Evolutionary conservation across 2,797 vertebrate genomes (phyloP).

Genomic region (Limnodromus scolopaceus): DNA sequence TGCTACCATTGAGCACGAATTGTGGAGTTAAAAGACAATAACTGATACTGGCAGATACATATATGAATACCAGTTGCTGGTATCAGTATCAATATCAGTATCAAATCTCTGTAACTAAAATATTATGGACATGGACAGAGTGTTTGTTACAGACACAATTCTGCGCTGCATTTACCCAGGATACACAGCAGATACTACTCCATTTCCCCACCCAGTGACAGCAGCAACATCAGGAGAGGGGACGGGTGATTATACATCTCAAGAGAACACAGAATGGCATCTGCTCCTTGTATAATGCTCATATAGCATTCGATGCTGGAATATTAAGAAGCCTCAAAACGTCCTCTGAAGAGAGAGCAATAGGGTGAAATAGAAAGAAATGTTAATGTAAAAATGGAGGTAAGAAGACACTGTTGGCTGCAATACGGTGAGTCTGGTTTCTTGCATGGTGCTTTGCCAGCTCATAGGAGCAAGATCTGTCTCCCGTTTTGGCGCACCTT

Average conservation of each 20-base stretch:
- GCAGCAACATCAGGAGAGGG: not conserved
- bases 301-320: not conserved
- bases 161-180: not conserved
- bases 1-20: not conserved
- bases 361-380: not conserved
- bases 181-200: not conserved
- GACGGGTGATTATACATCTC: not conserved
- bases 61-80: not conserved
- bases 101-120: not conserved
- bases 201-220: not conserved
- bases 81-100: not conserved
- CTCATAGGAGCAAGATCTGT: not conserved
- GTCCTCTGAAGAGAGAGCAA: not conserved
- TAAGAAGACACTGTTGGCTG: not conserved
- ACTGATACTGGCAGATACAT: not conserved
- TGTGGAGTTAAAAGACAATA: not conserved
- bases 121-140: not conserved
- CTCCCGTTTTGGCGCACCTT: not conserved
- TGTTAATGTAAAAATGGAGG: not conserved
- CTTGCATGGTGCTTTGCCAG: not conserved
- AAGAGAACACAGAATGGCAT: not conserved
- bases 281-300: not conserved
- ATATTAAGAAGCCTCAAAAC: not conserved
- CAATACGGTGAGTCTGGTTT: not conserved
- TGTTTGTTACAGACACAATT: not conserved